phyloP scores from a whole-genome alignment of 2,888 invertebrate species.

The Cryptocephalus moraei region DNA sequence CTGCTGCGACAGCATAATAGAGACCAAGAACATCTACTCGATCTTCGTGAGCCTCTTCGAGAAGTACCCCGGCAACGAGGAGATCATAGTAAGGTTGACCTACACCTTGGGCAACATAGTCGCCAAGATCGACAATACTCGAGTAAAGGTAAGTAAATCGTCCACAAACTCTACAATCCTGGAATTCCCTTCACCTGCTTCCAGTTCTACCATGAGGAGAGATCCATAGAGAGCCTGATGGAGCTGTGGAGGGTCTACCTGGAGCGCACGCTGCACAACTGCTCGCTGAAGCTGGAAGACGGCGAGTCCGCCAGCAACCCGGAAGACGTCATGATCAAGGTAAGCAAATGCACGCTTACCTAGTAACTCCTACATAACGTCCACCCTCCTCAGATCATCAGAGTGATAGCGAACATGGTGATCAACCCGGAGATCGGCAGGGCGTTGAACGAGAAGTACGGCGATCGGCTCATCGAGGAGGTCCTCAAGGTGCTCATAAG shows the following conservation, averaged over 20 bases:
- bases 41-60: slow-evolving; percentile 52
- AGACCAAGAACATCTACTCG: slow-evolving; percentile 44
- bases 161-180: no score
- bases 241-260: slow-evolving; percentile 43
- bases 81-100: slow-evolving; percentile 65
- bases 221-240: slow-evolving; percentile 44
- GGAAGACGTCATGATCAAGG: slow-evolving; percentile 62
- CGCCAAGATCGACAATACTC: slow-evolving; percentile 62
- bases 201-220: slow-evolving; percentile 47
- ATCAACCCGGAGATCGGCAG: slow-evolving; percentile 68
- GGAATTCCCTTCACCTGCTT: slow-evolving; percentile 16
- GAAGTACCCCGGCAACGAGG: slow-evolving; percentile 57
- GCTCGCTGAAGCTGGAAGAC: slow-evolving; percentile 32
- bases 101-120: slow-evolving; percentile 81
- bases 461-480: slow-evolving; percentile 34
- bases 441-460: slow-evolving; percentile 43
- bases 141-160: slow-evolving; percentile 43
- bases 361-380: not conserved
- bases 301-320: slow-evolving; percentile 37
- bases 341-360: no score
- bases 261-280: slow-evolving; percentile 38
- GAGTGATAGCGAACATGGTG: slow-evolving; percentile 78
- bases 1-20: slow-evolving; percentile 60
- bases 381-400: slow-evolving; percentile 47
- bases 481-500: slow-evolving; percentile 38